Conservation (phyloP, 2,113 vertebrate species). For the Caranx ignobilis region DNA sequence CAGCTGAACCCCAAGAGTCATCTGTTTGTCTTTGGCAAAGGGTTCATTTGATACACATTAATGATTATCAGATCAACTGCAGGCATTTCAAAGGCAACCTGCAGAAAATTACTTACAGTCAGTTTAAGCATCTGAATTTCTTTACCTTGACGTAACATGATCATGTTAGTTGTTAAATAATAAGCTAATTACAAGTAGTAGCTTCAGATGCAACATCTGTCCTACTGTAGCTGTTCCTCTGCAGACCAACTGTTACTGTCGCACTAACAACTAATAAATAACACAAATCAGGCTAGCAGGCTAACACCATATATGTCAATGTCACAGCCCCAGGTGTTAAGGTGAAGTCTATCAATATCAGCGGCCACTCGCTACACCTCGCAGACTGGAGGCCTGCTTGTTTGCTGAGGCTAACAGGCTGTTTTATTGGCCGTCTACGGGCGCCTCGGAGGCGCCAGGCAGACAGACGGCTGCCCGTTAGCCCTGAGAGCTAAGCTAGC, state of each 20-base stretch:
- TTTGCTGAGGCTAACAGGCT: slow-evolving; percentile 27
- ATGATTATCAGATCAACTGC: neutral
- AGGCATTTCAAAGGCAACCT: neutral
- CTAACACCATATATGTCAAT: slow-evolving; percentile 19
- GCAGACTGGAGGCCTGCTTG: neutral
- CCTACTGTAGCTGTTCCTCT: neutral
- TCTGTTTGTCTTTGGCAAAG: neutral
- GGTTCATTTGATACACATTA: slow-evolving; percentile 10
- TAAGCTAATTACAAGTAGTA: neutral
- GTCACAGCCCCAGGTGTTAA: slow-evolving; percentile 2
- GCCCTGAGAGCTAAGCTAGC: slow-evolving; percentile 60
- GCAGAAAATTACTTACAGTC: neutral
- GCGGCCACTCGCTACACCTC: neutral
- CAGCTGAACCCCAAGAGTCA: neutral
- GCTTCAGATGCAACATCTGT: neutral
- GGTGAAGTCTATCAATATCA: neutral
- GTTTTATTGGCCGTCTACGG: slow-evolving; percentile 48
- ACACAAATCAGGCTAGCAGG: neutral
- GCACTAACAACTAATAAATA: neutral
- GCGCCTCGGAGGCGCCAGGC: slow-evolving; percentile 73
- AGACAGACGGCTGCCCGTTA: slow-evolving; percentile 55
- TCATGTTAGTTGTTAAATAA: neutral
- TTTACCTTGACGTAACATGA: neutral
- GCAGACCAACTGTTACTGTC: slow-evolving; percentile 1
- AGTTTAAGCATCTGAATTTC: neutral